Evolutionary conservation across 2,797 vertebrate genomes (phyloP).

Genomic region (Mustela erminea): DNA sequence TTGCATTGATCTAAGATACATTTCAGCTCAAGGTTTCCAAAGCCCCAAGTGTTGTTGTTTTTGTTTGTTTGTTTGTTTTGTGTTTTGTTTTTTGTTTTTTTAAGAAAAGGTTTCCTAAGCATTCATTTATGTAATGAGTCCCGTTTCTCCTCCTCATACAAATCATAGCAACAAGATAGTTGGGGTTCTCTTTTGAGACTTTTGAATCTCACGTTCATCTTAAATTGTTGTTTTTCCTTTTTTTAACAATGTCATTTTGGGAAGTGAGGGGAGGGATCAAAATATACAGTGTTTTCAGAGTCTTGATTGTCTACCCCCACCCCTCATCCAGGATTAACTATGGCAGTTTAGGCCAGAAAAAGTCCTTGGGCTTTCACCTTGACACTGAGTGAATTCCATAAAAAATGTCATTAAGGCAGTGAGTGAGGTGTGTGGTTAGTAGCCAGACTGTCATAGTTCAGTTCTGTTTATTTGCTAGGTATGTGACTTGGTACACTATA

Average conservation of each 20-base stretch:
- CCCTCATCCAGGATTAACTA: background rate
- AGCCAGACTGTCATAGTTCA: background rate
- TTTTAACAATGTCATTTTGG: background rate
- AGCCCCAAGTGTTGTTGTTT: background rate
- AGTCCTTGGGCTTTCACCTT: background rate
- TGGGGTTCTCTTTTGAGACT: background rate
- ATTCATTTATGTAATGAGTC: background rate
- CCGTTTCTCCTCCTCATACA: background rate
- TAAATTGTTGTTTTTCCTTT: background rate
- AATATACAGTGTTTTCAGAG: background rate
- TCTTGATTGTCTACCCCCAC: background rate
- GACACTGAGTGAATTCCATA: background rate
- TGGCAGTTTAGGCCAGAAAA: background rate
- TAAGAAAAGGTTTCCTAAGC: background rate
- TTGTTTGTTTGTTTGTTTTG: background rate
- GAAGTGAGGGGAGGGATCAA: background rate
- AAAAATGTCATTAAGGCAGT: background rate
- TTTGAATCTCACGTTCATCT: conserved; percentile 9
- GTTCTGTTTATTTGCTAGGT: background rate
- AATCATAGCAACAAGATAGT: background rate
- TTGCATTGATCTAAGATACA: conserved; percentile 12
- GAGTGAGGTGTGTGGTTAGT: background rate
- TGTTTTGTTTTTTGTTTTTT: background rate
- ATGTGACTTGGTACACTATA: background rate
- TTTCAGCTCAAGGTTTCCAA: background rate